Evolutionary conservation across 2,797 vertebrate species (phyloP).

Genomic region (Sebastes goodei): DNA sequence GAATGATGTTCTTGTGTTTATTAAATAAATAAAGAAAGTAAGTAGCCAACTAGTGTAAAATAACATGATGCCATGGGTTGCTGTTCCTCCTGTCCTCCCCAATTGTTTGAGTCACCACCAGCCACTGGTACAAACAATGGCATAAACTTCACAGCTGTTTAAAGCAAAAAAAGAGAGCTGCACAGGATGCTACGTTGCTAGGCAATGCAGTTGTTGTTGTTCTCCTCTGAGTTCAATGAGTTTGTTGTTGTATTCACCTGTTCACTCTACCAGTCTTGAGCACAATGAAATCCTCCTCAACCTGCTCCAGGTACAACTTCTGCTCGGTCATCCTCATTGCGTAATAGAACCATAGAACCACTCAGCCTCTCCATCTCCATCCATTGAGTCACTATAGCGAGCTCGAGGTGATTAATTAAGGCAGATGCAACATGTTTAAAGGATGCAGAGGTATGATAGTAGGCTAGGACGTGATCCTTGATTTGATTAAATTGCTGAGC

Average conservation of each 20-base stretch:
- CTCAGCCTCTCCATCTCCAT: too few species aligned
- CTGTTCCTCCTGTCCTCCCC: too few species aligned
- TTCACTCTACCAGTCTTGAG: too few species aligned
- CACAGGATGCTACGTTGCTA: neutral
- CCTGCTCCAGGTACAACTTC: neutral
- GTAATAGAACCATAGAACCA: too few species aligned
- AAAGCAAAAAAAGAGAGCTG: too few species aligned
- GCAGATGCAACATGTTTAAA: neutral
- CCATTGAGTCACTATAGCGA: neutral
- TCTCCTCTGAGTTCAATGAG: neutral
- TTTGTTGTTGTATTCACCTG: neutral
- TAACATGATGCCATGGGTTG: too few species aligned
- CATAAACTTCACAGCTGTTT: neutral
- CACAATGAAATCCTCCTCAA: neutral
- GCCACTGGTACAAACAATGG: neutral
- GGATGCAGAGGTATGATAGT: too few species aligned
- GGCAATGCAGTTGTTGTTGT: neutral
- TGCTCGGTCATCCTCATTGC: neutral
- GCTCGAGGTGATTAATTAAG: fast-evolving
- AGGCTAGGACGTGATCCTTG: neutral
- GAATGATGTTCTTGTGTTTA: too few species aligned
- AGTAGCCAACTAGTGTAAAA: too few species aligned
- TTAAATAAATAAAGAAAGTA: too few species aligned
- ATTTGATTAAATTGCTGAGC: neutral
- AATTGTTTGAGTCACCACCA: fast-evolving